A percentile compares a stretch with the other conserved stretches of the same genome.
Evolutionary conservation across 2,888 invertebrate species (phyloP).

Genomic region (Acronicta aceris): DNA sequence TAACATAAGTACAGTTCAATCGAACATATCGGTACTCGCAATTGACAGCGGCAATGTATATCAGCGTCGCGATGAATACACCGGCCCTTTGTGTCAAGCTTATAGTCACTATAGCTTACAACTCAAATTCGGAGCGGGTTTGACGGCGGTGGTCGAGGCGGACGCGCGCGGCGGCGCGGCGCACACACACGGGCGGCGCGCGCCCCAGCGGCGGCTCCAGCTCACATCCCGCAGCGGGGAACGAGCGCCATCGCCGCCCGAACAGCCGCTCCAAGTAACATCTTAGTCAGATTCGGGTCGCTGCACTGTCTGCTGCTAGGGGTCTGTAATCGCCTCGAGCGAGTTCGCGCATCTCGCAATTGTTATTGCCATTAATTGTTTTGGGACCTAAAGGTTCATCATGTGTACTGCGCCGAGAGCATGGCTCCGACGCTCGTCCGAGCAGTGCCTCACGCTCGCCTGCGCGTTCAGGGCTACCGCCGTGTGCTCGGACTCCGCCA

Average conservation of each 20-base stretch:
- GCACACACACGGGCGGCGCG: slow-evolving; percentile 69
- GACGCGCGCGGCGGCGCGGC: slow-evolving; percentile 72
- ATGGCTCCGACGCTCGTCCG: slow-evolving; percentile 84
- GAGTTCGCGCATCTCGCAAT: slow-evolving; percentile 94
- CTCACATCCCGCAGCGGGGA: slow-evolving; percentile 82
- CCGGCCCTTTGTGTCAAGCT: slow-evolving; percentile 27
- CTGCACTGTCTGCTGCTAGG: slow-evolving; percentile 86
- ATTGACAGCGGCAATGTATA: slow-evolving; percentile 67
- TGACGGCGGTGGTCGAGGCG: slow-evolving; percentile 84
- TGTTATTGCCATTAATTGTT: slow-evolving; percentile 93
- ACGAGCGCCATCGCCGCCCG: slow-evolving; percentile 89
- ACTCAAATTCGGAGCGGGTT: slow-evolving; percentile 87
- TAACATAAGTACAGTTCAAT: slow-evolving; percentile 66
- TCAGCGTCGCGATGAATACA: slow-evolving; percentile 19
- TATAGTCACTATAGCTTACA: slow-evolving; percentile 65
- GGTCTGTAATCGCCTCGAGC: slow-evolving; percentile 87
- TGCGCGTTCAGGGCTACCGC: slow-evolving; percentile 87
- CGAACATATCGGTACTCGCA: slow-evolving; percentile 64
- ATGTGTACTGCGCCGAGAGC: slow-evolving; percentile 80
- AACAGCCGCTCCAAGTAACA: slow-evolving; percentile 93
- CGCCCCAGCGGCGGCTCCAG: slow-evolving; percentile 72
- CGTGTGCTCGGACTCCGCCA: slow-evolving; percentile 89
- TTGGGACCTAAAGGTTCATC: slow-evolving; percentile 89
- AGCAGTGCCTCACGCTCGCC: slow-evolving; percentile 90
- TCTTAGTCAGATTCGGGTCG: slow-evolving; percentile 93